Percentiles rank a stretch among this genome's conserved stretches.
Evolutionary conservation across 2,888 invertebrate species (phyloP).

Genomic region (Cynaeus angustus): DNA sequence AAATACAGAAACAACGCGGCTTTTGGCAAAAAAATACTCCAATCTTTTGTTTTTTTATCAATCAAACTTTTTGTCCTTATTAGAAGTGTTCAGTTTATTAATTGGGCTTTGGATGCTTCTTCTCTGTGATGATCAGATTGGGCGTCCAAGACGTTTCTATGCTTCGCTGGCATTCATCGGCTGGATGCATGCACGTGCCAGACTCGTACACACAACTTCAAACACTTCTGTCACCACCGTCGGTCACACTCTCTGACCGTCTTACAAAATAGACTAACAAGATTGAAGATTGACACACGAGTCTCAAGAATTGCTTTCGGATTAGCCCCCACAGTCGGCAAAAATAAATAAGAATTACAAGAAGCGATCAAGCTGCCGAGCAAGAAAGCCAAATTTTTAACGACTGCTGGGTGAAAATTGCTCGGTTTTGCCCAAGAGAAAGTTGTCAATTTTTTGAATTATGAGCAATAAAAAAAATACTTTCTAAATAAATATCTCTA

Average conservation of each 20-base stretch:
- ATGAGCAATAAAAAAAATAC: too few species aligned
- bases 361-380: too few species aligned
- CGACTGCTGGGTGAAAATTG: too few species aligned
- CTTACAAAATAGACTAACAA: constrained; percentile 52
- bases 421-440: too few species aligned
- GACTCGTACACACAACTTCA: constrained; percentile 55
- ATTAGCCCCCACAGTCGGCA: constrained; percentile 33
- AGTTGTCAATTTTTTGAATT: too few species aligned
- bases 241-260: constrained; percentile 60
- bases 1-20: too few species aligned
- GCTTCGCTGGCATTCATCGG: constrained; percentile 58
- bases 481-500: too few species aligned
- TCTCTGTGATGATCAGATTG: constrained; percentile 57
- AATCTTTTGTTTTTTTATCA: too few species aligned
- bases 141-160: constrained; percentile 57
- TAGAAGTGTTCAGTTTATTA: constrained; percentile 13
- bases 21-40: too few species aligned
- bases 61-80: not conserved
- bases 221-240: constrained; percentile 59
- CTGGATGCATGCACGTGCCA: constrained; percentile 60
- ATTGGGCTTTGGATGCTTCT: constrained; percentile 31
- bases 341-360: too few species aligned
- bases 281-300: constrained; percentile 49
- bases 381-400: too few species aligned
- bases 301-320: constrained; percentile 32